Base-by-base conservation (phyloP, 1,140 invertebrate species). In the Drosophila punjabiensis region DNA sequence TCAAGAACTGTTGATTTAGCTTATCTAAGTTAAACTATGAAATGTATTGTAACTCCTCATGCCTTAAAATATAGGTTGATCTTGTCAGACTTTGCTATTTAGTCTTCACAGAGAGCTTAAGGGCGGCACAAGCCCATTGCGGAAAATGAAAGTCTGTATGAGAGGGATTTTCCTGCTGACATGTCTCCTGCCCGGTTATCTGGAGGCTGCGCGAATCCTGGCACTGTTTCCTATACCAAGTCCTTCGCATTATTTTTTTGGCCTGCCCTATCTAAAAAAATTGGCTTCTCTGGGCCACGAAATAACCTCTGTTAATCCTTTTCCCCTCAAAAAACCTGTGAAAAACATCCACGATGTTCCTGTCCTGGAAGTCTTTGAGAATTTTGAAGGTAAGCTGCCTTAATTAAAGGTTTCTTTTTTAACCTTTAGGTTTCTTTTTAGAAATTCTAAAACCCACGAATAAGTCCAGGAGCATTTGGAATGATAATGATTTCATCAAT, bases 191-290 rank as follows among this genome's bases (percentile, higher is more conserved):
- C 47, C 69, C 5, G 24, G 16, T 9, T 52, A n/a, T 6, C 4
- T 74, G 56, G 55, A 74, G 6, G n/a, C 45, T 11, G 56, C 69
- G 1, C 45, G 37, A 7, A 75, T 75, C 39, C 47, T 75, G 7
- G 71, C 71, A 11, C 4, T 75, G 5, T 75, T 75, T 43, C 69
- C 69, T 0, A 35, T 75, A n/a, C 69, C 69, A 0, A 75, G 71
- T 24, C 56, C 71, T 4, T 75, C 71, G 20, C 71, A 75, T 20
- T 75, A 75, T 41, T 74, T 62, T 14, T 75, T 74, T 16, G 71
- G 20, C 1, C 16, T 74, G 9, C 56, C 71, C 8, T 75, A 75
- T 18, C 47, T 75, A 1, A 75, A 74, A 8, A 74, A 14, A 8
- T 35, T 74, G 37, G 71, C 71, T 2, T 43, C 37, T 5, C 1